Base-by-base conservation (phyloP, 23 tunicate species). In the Oikopleura dioica region DNA sequence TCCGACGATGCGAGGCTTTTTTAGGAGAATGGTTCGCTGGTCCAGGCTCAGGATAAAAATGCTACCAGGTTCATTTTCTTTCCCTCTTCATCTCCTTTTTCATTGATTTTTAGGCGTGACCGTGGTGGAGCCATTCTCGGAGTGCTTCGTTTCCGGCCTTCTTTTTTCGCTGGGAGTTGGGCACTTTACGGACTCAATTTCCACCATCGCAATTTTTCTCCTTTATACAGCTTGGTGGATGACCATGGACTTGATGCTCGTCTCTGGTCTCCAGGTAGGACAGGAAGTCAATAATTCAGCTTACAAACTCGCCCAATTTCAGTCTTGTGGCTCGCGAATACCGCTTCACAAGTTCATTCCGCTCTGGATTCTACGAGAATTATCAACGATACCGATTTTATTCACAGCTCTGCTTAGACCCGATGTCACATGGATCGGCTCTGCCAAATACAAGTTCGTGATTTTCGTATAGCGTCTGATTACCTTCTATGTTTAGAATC, bases 81-180 rank as follows among this genome's bases (percentile, higher is more conserved):
- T n/a, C 55, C 21, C 21, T 44, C 55, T 44, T 44, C 9, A 44
- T 16, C 9, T 9, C 55, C 21, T 44, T 44, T 44, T 44, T 44
- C 9, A 44, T 44, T 44, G 55, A 9, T 44, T 44, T 44, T 44
- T 9, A 44, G 55, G 55, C 21, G 55, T 44, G 21, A 44, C 82
- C 9, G 37, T 91, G 16, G 75, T 91, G 79, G 97, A 91, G 44
- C 97, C 97, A n/a, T 91, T 91, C 69, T 82, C 92, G 1, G 97
- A 91, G 68, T 91, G 97, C 68, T 91, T 91, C 69, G 75, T 91
- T 0, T 79, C 87, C 21, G 97, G 97, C 0, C 81, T 86, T 35
- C 35, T 91, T 23, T 78, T 82, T 35, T 84, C 97, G 16, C 79
- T 84, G 82, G 82, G 87, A 0, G 80, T 85, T 38, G 36, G 78